A percentile compares a stretch with the other conserved stretches of the same genome.
Evolutionary conservation across 1,140 invertebrate genomes (phyloP).

Genomic region (Aphelenchoides besseyi): DNA sequence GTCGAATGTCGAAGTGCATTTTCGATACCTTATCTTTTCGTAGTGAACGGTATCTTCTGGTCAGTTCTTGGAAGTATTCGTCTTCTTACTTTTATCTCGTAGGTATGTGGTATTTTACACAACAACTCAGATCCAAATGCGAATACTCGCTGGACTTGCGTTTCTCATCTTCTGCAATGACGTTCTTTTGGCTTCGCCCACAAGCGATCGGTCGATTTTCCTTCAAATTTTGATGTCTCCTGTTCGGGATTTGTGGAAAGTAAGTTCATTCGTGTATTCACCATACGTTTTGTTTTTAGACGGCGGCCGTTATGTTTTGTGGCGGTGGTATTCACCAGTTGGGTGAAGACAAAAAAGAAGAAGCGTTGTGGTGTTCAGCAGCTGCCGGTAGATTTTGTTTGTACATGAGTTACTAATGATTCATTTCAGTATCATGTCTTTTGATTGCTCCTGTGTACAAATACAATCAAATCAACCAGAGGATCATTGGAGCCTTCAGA

Average conservation of each 20-base stretch:
- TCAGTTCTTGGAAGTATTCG: neutral
- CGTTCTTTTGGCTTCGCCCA: conserved; percentile 14
- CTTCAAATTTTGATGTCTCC: conserved; percentile 11
- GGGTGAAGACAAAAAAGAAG: conserved; percentile 12
- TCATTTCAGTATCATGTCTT: conserved; percentile 11
- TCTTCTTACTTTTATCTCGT: neutral
- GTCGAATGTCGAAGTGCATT: conserved; percentile 12
- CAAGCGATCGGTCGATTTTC: conserved; percentile 5
- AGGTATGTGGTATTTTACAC: conserved; percentile 10
- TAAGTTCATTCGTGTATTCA: neutral
- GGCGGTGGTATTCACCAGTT: conserved; percentile 11
- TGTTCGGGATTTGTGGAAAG: conserved; percentile 14
- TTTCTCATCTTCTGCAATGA: conserved; percentile 6
- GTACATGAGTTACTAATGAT: neutral
- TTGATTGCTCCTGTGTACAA: conserved; percentile 12
- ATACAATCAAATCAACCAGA: conserved; percentile 15
- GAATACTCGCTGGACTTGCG: conserved; percentile 4
- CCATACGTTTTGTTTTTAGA: conserved; percentile 8
- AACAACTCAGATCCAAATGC: conserved; percentile 10
- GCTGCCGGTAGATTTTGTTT: conserved; percentile 4
- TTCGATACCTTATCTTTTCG: conserved; percentile 16
- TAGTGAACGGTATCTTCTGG: conserved; percentile 13
- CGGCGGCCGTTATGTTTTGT: conserved; percentile 16
- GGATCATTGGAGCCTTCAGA: neutral
- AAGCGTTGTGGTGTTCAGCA: conserved; percentile 3